phyloP scores from a whole-genome alignment of 2,888 invertebrate genomes.

The Branchipolynoe longqiensis region DNA sequence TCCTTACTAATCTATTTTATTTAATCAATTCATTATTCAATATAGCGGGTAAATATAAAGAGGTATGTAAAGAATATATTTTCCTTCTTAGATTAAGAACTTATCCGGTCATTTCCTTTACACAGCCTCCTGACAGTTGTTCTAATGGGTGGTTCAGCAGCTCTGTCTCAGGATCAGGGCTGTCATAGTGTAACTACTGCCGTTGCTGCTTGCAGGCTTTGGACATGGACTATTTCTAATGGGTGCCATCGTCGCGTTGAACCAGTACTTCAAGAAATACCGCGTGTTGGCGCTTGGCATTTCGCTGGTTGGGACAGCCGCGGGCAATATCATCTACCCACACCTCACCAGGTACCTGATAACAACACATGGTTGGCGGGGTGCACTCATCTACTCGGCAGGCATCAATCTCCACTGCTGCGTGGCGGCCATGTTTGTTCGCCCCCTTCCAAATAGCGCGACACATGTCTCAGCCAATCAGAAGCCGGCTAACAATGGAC shows the following conservation, averaged over 20 bases:
- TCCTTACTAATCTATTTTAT: too few relatives aligned
- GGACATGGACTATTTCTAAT: conserved; percentile 10
- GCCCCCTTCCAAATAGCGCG: not conserved
- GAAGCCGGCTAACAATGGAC: not conserved
- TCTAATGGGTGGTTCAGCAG: too few relatives aligned
- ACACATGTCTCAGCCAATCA: not conserved
- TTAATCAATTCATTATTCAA: too few relatives aligned
- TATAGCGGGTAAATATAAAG: too few relatives aligned
- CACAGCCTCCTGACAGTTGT: too few relatives aligned
- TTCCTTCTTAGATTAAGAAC: too few relatives aligned
- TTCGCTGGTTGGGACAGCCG: conserved; percentile 25
- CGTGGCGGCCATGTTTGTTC: conserved; percentile 24
- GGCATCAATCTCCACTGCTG: conserved; percentile 41
- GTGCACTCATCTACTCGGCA: conserved; percentile 21
- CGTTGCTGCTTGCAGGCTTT: conserved; percentile 10
- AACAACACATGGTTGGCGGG: conserved; percentile 37
- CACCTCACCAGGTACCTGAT: conserved; percentile 31
- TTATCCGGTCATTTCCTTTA: too few relatives aligned
- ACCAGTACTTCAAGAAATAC: conserved; percentile 40
- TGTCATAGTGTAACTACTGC: too few relatives aligned
- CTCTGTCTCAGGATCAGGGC: too few relatives aligned
- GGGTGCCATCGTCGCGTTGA: conserved; percentile 12
- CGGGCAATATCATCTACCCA: conserved; percentile 47
- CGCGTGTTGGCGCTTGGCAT: conserved; percentile 40
- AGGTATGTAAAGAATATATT: too few relatives aligned